Evolutionary conservation across 2,888 invertebrate species (phyloP).

Genomic region (Sarcophaga rosellei): DNA sequence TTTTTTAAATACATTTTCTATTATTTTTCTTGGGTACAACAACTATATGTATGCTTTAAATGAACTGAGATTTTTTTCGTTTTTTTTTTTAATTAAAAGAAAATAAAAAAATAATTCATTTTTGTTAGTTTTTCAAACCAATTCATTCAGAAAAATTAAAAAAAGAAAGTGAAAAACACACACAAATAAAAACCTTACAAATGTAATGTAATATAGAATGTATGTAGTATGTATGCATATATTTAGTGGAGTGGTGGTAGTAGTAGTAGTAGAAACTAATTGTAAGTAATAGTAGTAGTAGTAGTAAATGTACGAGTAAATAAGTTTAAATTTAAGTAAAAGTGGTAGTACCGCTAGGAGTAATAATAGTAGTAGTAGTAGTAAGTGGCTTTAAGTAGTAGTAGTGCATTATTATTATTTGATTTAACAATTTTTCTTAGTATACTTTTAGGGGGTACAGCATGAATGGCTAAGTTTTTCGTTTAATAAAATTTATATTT

Average conservation of each 20-base stretch:
- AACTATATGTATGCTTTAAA: neutral
- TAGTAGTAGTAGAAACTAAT: neutral
- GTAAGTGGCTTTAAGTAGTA: neutral
- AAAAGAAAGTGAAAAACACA: neutral
- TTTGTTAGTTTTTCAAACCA: neutral
- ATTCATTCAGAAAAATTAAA: neutral
- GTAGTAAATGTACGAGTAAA: too few relatives aligned
- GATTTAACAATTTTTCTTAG: constrained; percentile 22
- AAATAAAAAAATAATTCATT: neutral
- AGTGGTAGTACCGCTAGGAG: neutral
- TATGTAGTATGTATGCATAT: too few relatives aligned
- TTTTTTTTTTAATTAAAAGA: neutral
- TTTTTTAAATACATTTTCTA: neutral
- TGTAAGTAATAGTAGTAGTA: neutral
- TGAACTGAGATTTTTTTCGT: neutral
- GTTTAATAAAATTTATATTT: neutral
- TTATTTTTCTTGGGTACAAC: neutral
- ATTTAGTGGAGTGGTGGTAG: neutral
- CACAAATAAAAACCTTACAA: neutral
- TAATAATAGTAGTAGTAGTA: neutral
- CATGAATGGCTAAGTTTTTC: neutral
- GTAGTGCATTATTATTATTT: constrained; percentile 39
- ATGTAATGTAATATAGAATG: neutral
- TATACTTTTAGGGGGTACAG: constrained; percentile 53
- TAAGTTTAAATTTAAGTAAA: neutral